Evolutionary conservation across 1,140 invertebrate species (phyloP), one percentile per base, ranked within the genome.

Genomic region (Lordiphosa mommai): DNA sequence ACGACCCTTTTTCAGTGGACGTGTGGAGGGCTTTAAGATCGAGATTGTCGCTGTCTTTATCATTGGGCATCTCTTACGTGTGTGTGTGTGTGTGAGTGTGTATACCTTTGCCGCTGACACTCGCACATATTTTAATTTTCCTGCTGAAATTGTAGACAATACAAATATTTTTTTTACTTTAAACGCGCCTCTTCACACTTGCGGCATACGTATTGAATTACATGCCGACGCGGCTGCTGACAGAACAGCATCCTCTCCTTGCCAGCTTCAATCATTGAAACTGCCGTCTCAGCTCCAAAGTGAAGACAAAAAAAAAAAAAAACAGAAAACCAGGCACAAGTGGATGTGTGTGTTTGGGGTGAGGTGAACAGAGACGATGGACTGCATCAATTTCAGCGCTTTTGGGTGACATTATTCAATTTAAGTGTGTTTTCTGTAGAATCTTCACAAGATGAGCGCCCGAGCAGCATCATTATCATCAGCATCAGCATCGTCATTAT

Each of bases 401-500:
- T 76, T 76, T 53, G 61, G 72, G 67, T 76, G 72, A 76, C 72
- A 76, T 76, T 76, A 76, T 76, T 67, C 61, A 76, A 76, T 76
- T 77, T 66, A 77, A 72, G 69, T 58, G n/a, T n/a, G 50, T 27
- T 73, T 61, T 73, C 55, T 57, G 33, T 58, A 60, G 50, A 58
- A 59, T 73, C 63, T 41, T 50, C 53, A 40, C 48, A 59, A 41
- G 41, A 60, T 68, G 56, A 68, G 64, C 56, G n/a, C n/a, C n/a
- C n/a, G n/a, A n/a, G 43, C 63, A 20, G 53, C 49, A 65, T 66
- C 63, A 65, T 64, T 46, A 61, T 38, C 50, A 56, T 66, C n/a
- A n/a, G n/a, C n/a, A n/a, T n/a, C n/a, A n/a, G n/a, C n/a, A n/a
- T n/a, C n/a, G n/a, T n/a, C n/a, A n/a, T n/a, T n/a, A n/a, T n/a